A percentile compares a stretch with the other conserved stretches of the same genome.
These are phyloP conservation scores for Mesocricetus auratus DNA, from an alignment of 2,113 vertebrate genomes.

Conservation along the genomic window DNA sequence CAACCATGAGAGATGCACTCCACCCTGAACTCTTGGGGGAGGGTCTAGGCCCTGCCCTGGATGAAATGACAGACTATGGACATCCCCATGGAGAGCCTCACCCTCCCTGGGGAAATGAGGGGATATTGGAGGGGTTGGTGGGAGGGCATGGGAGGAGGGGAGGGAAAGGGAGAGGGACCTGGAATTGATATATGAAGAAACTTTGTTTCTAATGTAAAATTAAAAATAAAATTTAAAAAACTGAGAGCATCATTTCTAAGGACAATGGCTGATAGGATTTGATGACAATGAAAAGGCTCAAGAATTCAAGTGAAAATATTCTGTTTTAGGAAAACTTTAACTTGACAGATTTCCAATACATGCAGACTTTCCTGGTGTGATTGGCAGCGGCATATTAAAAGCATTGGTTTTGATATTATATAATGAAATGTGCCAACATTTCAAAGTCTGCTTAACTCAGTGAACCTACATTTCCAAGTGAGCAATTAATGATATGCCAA, in stretches of 20 bases:
- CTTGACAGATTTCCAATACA: slow-evolving; percentile 18
- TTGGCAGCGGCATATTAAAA: not conserved
- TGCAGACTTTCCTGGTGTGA: slow-evolving; percentile 7
- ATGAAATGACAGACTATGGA: too few species aligned
- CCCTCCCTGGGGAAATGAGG: too few species aligned
- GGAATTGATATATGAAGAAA: too few species aligned
- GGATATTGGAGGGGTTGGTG: too few species aligned
- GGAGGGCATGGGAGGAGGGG: too few species aligned
- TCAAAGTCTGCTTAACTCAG: slow-evolving; percentile 14
- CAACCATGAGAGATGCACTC: too few species aligned
- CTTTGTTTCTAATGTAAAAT: too few species aligned
- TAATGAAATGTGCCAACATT: slow-evolving; percentile 15
- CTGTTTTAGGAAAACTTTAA: slow-evolving; percentile 33
- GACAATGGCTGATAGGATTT: not conserved
- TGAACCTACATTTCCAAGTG: slow-evolving; percentile 29
- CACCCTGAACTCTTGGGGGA: too few species aligned
- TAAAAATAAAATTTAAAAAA: too few species aligned
- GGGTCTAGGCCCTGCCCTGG: too few species aligned
- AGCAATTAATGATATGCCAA: not conserved
- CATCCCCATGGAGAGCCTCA: too few species aligned
- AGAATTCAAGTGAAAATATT: slow-evolving; percentile 45
- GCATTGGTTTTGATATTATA: not conserved
- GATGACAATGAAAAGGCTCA: not conserved
- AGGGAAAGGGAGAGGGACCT: too few species aligned
- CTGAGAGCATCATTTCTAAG: slow-evolving; percentile 38